Evolutionary conservation across 2,888 invertebrate species (phyloP), one percentile per base, ranked within the genome.

Genomic region (Petrophora chlorosata): DNA sequence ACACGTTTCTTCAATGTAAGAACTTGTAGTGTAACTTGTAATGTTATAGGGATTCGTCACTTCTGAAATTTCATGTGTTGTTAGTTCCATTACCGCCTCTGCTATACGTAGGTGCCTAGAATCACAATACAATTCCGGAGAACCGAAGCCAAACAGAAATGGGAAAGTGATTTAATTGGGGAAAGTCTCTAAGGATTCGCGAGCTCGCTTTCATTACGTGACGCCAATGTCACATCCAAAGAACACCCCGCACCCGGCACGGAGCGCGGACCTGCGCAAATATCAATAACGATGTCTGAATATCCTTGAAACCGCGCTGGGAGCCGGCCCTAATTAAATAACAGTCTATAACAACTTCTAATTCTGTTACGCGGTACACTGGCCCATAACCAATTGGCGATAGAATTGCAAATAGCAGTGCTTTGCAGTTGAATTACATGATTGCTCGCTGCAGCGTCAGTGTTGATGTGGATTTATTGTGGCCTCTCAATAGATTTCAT

Each of bases 151-250:
- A 65, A 77, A 67, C 63, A 67, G 65, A 64, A 70, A 69, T 64
- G 63, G 69, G 85, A 88, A 85, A 87, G 87, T 83, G 85, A 87
- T 83, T 86, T 84, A 82, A 85, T 81, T 73, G 75, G 83, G 79
- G 87, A 88, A 88, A 87, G 87, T 84, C 72, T 80, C 76, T 47
- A 80, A 84, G 87, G 86, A 87, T 78, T 85, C 73, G 73, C 75
- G 68, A 77, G 73, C 55, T 70, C 69, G 65, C 72, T 76, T 77
- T 74, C 74, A 70, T 80, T 79, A 76, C 73, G 75, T 76, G 76
- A 67, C 43, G 59, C 59, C 63, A 69, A 70, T 76, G 56, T 72
- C 57, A 64, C 60, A 68, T 54, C 54, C 50, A 46, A 61, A 61
- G 45, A 57, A 49, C 44, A 51, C 53, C 8, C 22, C 8, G 17